Base-by-base conservation (phyloP, 2,888 invertebrate species). In the Capitulum mitella region DNA sequence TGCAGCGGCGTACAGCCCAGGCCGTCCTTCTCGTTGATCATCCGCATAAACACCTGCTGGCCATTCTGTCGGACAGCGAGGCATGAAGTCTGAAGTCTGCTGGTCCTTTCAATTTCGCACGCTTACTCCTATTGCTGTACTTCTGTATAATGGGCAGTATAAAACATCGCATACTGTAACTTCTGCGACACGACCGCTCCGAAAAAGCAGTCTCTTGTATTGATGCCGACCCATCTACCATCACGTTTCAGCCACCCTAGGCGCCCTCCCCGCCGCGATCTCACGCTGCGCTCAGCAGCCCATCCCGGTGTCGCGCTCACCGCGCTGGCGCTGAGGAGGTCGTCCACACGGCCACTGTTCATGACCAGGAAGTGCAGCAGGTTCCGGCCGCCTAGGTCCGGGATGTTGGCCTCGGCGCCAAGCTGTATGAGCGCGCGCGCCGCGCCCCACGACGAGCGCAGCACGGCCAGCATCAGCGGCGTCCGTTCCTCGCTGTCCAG, bases 1-100 rank as follows among this genome's bases (percentile, higher is more conserved):
- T 95, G 95, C 46, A 95, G 87, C 0, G 95, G 94, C 0, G 95
- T 93, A 84, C 94, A 95, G 0, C 95, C 95, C 0, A 90, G 89
- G 82, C 88, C 90, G 84, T 95, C 95, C 84, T 92, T 92, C 84
- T 94, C 94, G 84, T 95, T 94, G 26, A 93, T 86, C 40, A 93
- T 87, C 29, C 78, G 75, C 8, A 58, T 61, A 26, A 81, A 81
- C 76, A 82, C 82, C 80, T 81, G 83, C 80, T 86, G 84, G 0
- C 43, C 26, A 1, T 40, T 74, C 74, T 74, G 74, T 1, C 12
- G 10, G 58, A 54, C 14, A 32, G 29, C 6, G 8, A 64, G 29
- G 6, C 32, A 54, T 16, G 26, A 5, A 54, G 54, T 5, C 22
- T 5, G 12, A 54, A 54, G 16, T 12, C 22, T 54, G 54, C 19